A percentile compares a stretch with the other conserved stretches of the same genome.
phyloP scores from a whole-genome alignment of 2,113 vertebrate species.

The Crocuta crocuta region DNA sequence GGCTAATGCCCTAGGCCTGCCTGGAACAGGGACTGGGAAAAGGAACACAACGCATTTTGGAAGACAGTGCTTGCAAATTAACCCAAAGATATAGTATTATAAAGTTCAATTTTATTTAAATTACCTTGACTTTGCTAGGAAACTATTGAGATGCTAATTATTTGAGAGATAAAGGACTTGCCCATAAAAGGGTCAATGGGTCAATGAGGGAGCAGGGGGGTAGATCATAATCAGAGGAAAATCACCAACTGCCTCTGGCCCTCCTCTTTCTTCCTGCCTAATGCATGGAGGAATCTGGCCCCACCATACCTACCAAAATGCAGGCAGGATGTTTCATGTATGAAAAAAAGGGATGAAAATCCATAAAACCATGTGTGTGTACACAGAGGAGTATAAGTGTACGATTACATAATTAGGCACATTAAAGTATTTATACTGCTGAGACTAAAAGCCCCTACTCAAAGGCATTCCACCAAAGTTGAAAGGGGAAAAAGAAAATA shows the following conservation, averaged over 20 bases:
- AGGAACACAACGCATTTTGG: neutral
- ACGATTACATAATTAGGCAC: slow-evolving; percentile 87
- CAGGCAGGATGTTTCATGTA: slow-evolving; percentile 73
- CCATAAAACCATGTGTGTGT: slow-evolving; percentile 72
- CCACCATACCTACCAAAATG: slow-evolving; percentile 59
- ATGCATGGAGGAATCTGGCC: slow-evolving; percentile 35
- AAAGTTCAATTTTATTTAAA: slow-evolving; percentile 76
- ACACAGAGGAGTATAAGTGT: slow-evolving; percentile 84
- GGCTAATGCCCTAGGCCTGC: neutral
- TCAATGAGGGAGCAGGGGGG: neutral
- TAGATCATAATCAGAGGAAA: neutral
- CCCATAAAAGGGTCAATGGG: neutral
- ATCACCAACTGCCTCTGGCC: neutral
- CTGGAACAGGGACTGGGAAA: slow-evolving; percentile 4
- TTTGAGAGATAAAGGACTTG: slow-evolving; percentile 40
- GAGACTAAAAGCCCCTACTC: slow-evolving; percentile 83
- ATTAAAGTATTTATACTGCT: slow-evolving; percentile 81
- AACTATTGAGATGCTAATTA: slow-evolving; percentile 71
- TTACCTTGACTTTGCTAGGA: slow-evolving; percentile 66
- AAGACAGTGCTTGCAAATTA: slow-evolving; percentile 53
- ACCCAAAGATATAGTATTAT: slow-evolving; percentile 67
- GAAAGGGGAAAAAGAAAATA: slow-evolving; percentile 76
- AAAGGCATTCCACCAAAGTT: slow-evolving; percentile 83
- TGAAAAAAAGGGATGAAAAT: slow-evolving; percentile 77
- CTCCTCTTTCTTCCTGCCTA: neutral